Evolutionary conservation across 2,888 invertebrate genomes (phyloP).

Genomic region (Atethmia centrago): DNA sequence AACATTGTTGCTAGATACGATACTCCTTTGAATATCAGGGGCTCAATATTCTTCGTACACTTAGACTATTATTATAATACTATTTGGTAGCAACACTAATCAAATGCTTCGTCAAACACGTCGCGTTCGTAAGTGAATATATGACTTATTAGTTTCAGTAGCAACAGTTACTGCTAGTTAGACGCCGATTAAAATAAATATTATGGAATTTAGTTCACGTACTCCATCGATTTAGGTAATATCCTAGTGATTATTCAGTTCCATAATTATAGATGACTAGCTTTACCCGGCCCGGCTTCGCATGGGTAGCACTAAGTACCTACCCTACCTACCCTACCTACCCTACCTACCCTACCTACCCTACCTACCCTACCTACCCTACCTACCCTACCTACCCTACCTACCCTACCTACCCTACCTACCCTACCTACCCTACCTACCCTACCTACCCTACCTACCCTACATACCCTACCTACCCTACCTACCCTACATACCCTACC

Average conservation of each 20-base stretch:
- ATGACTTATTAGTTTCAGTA: constrained; percentile 7
- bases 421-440: too few species aligned
- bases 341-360: too few species aligned
- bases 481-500: too few species aligned
- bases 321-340: too few species aligned
- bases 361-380: too few species aligned
- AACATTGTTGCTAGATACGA: constrained; percentile 25
- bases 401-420: too few species aligned
- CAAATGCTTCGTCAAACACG: constrained; percentile 9
- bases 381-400: too few species aligned
- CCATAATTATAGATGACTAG: constrained; percentile 12
- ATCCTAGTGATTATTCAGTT: background rate
- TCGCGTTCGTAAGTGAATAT: constrained; percentile 7
- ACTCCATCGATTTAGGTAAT: background rate
- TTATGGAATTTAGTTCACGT: constrained; percentile 20
- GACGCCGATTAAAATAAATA: constrained; percentile 30
- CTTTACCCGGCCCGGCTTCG: too few species aligned
- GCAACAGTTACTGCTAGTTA: background rate
- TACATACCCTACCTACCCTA: too few species aligned
- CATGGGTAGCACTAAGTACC: too few species aligned
- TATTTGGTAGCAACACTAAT: constrained; percentile 25
- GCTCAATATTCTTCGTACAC: constrained; percentile 31
- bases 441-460: too few species aligned
- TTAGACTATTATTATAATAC: constrained; percentile 18
- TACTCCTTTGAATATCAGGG: constrained; percentile 29